Evolutionary conservation across 2,888 invertebrate species (phyloP).

Genomic region (Caenorhabditis sinica): DNA sequence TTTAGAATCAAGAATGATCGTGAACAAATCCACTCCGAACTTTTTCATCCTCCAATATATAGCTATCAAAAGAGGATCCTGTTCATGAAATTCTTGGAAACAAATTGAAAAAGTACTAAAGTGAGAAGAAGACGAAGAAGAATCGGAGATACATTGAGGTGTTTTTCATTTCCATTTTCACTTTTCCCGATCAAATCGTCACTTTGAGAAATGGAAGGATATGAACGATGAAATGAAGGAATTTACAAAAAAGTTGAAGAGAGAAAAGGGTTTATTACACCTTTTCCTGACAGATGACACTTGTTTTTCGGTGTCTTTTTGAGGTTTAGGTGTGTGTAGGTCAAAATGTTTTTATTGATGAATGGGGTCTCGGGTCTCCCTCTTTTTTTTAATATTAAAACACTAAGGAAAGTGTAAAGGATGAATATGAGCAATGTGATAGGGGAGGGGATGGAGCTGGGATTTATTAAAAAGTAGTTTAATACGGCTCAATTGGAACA

Average conservation of each 20-base stretch:
- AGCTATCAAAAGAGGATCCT: not conserved
- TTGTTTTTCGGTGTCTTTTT: constrained; percentile 17
- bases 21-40: not conserved
- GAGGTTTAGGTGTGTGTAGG: constrained; percentile 34
- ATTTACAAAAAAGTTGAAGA: constrained; percentile 22
- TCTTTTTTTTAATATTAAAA: constrained; percentile 21
- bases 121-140: not conserved
- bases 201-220: constrained; percentile 26
- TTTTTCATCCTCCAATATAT: too few relatives aligned
- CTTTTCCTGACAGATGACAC: constrained; percentile 44
- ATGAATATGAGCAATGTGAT: not conserved
- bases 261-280: constrained; percentile 34
- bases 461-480: not conserved
- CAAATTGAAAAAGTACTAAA: constrained; percentile 25
- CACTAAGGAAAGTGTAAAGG: not conserved
- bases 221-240: constrained; percentile 22
- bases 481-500: too few relatives aligned
- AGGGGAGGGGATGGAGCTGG: not conserved
- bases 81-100: constrained; percentile 18
- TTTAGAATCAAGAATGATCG: not conserved
- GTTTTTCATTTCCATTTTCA: constrained; percentile 34
- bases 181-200: constrained; percentile 47
- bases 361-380: not conserved
- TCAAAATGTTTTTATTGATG: constrained; percentile 30
- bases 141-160: not conserved